Percentiles rank a stretch among this genome's conserved stretches.
Conservation (phyloP, 2,113 vertebrate genomes). For the Anser brachyrhynchus region DNA sequence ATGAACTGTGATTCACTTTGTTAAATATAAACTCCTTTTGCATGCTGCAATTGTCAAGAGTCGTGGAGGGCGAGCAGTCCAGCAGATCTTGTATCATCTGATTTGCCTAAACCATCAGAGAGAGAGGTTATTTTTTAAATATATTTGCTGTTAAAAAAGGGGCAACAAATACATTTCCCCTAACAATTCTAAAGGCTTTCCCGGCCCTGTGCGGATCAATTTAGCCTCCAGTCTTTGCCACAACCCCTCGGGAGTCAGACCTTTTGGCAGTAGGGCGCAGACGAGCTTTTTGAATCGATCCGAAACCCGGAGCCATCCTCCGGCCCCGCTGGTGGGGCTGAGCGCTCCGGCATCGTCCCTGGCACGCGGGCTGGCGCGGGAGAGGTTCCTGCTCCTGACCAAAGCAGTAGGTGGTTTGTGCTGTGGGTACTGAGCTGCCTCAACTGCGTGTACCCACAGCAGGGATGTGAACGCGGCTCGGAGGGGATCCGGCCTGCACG, state of each 20-base stretch:
- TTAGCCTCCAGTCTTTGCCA: background rate
- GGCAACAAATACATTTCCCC: background rate
- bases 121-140: background rate
- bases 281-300: background rate
- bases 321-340: background rate
- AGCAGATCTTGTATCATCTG: background rate
- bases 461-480: constrained; percentile 13
- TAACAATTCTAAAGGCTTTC: background rate
- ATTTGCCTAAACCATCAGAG: background rate
- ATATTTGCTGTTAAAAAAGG: background rate
- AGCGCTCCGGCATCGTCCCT: background rate
- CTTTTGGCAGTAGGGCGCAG: constrained; percentile 14
- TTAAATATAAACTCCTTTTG: background rate
- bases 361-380: background rate
- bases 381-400: constrained; percentile 26
- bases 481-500: background rate
- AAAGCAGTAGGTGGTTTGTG: constrained; percentile 59
- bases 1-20: background rate
- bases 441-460: background rate
- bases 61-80: background rate
- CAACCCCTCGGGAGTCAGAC: background rate
- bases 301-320: background rate
- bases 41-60: background rate
- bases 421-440: constrained; percentile 69
- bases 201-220: background rate